Evolutionary conservation across 2,888 invertebrate species (phyloP), one percentile per base, ranked within the genome.

Genomic region (Limnephilus lunatus): DNA sequence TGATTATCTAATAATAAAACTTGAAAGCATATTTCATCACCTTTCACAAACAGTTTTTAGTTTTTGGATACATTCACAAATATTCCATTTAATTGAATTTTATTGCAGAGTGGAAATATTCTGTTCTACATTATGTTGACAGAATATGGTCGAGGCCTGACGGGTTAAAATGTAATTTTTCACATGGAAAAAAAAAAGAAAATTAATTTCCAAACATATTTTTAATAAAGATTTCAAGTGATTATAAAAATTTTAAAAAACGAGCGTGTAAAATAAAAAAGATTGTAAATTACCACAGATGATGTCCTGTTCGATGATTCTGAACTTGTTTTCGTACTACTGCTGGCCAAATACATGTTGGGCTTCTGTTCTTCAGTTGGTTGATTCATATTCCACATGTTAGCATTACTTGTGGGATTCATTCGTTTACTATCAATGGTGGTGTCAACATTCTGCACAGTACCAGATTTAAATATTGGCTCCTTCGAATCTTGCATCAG

Each of bases 291-390:
- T 88, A 88, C 88, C 88, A 68, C 80, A 32, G 88, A 88, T 68
- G 53, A 68, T 32, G 88, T 32, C n/a, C 91, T 87, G 5, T 30
- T 31, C 31, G 91, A 88, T 81, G 87, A 31, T 31, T 91, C 91
- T 30, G 82, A 91, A 25, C n/a, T 87, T 31, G 86, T 80, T 88
- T 88, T 87, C 25, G 81, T 44, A 82, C 82, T 88, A 25, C n/a
- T 85, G 30, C 32, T 88, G 19, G 83, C 53, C 53, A 68, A n/a
- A 53, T 81, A 81, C 5, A 30, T 44, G n/a, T 89, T 30, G 39
- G 81, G 9, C 44, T 81, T 89, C n/a, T 30, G 15, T 32, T 68
- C 89, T 48, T 91, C 91, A 25, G 53, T 87, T 35, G 91, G 80
- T 19, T n/a, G 89, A 81, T 39, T 81, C 19, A 44, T 30, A 81